These are phyloP conservation scores for Pandemis heparana DNA, from an alignment of 2,888 invertebrate genomes.

Conservation along the genomic window DNA sequence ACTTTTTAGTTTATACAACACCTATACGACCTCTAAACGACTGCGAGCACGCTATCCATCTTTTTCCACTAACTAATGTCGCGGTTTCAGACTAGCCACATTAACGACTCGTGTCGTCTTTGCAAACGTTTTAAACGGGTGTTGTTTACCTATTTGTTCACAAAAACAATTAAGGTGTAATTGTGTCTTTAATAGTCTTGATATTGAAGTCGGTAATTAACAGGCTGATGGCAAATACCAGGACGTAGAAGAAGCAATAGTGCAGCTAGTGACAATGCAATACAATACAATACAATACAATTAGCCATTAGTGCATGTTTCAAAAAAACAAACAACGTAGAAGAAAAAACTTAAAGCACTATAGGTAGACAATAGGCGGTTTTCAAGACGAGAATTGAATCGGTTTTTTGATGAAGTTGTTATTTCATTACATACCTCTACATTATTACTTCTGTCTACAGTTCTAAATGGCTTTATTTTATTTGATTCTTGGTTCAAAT, in stretches of 20 bases:
- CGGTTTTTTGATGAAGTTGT: too few relatives aligned
- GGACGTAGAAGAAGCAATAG: neutral
- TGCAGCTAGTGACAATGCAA: neutral
- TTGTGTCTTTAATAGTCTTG: neutral
- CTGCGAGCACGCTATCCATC: conserved; percentile 18
- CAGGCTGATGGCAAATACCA: neutral
- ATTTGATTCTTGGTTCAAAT: too few relatives aligned
- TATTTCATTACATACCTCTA: too few relatives aligned
- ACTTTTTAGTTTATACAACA: neutral
- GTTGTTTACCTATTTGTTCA: conserved; percentile 4
- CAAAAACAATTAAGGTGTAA: conserved; percentile 22
- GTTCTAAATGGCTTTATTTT: too few relatives aligned
- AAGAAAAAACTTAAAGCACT: too few relatives aligned
- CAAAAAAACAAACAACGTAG: too few relatives aligned
- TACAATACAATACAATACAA: too few relatives aligned
- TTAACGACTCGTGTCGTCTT: conserved; percentile 26
- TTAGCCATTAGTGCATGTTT: too few relatives aligned
- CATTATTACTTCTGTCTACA: too few relatives aligned
- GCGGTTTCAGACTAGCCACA: conserved; percentile 21
- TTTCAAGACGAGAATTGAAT: too few relatives aligned
- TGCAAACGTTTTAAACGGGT: neutral
- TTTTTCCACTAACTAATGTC: conserved; percentile 27
- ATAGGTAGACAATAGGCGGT: too few relatives aligned
- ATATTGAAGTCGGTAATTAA: neutral
- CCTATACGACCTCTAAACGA: conserved; percentile 13